Evolutionary conservation across 2,888 invertebrate species (phyloP), one percentile per base, ranked within the genome.

Genomic region (Phytoseiulus persimilis): DNA sequence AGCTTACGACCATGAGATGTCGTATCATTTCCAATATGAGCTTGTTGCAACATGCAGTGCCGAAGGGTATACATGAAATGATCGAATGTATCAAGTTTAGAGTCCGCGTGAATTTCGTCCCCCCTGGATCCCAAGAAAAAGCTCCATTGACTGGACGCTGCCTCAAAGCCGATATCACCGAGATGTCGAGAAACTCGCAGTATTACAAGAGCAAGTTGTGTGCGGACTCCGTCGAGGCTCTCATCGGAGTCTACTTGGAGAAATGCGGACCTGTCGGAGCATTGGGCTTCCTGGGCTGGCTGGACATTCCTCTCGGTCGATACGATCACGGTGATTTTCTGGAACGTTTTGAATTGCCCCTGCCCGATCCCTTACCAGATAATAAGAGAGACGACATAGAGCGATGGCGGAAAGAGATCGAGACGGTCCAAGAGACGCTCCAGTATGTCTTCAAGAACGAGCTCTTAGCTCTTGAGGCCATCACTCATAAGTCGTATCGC

Each of bases 401-500:
- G 31, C 89, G 83, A 45, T 89, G 89, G 83, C 32, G 33, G 45
- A 87, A 28, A 39, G 83, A 32, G 32, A 89, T n/a, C 45, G 32
- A 14, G 83, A 32, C 87, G 9, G 87, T 91, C 83, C 91, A 97
- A 92, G 90, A 92, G 0, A 94, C 94, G 89, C 91, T 97, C 2
- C 94, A 94, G 0, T 97, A 97, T 92, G 94, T 93, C 90, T 99
- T 99, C 93, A 94, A 94, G 0, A 95, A 98, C 92, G 94, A 95
- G 0, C 95, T 95, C 0, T 96, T 95, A 92, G 94, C 99, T 9
- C 92, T 98, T 31, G 97, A 96, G 95, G 98, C 98, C 0, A 94
- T 99, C 90, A 97, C 98, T 0, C 99, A 99, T 93, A 95, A 98
- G 0, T 97, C 98, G 0, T 97, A 95, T 93, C 94, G 95, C 6